phyloP scores from a whole-genome alignment of 2,113 vertebrate species.

The Shinisaurus crocodilurus region DNA sequence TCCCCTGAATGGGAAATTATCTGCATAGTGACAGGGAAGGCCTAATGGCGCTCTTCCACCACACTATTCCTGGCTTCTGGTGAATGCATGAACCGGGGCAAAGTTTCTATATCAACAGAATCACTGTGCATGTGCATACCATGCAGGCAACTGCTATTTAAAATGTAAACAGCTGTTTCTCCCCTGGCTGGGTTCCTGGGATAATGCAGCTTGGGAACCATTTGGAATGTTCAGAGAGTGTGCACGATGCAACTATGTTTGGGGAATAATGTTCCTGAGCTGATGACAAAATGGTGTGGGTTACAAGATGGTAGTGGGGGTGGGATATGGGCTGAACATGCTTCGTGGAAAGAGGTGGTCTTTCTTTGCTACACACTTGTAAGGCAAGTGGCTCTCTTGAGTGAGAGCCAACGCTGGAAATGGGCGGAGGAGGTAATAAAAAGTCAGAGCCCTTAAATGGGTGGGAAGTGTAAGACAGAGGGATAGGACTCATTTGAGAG shows the following conservation, averaged over 20 bases:
- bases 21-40: background rate
- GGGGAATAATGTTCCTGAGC: background rate
- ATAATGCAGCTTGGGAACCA: background rate
- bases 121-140: background rate
- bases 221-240: background rate
- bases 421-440: too few species aligned
- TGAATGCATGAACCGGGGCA: background rate
- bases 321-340: too few species aligned
- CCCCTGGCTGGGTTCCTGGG: too few species aligned
- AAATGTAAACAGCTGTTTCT: background rate
- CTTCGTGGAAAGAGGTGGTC: too few species aligned
- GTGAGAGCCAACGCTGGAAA: too few species aligned
- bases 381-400: too few species aligned
- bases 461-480: too few species aligned
- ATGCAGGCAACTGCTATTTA: background rate
- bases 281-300: too few species aligned
- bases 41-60: background rate
- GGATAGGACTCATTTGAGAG: background rate
- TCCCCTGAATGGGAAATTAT: too few species aligned
- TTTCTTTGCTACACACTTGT: too few species aligned
- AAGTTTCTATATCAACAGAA: background rate
- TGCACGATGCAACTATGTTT: background rate
- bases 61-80: background rate
- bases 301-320: background rate
- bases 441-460: too few species aligned